phyloP scores from a whole-genome alignment of 2,888 invertebrate genomes.

The Laothoe populi region DNA sequence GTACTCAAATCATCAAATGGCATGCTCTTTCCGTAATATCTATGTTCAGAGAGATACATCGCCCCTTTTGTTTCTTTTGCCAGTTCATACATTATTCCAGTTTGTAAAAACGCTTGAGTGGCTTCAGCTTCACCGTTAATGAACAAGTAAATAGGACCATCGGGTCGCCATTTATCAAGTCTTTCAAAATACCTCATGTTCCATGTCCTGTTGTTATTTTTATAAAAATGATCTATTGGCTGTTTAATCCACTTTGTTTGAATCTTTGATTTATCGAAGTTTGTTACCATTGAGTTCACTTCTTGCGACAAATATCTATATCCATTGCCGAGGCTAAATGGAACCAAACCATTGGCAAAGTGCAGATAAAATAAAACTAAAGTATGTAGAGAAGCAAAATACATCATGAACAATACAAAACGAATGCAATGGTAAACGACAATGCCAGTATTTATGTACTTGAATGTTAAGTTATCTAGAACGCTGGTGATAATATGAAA shows the following conservation, averaged over 20 bases:
- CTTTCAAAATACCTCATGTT: slow-evolving; percentile 71
- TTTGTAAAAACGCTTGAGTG: slow-evolving; percentile 53
- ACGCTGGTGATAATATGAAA: slow-evolving; percentile 6
- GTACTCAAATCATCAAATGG: slow-evolving; percentile 58
- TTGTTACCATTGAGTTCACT: slow-evolving; percentile 39
- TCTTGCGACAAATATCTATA: slow-evolving; percentile 55
- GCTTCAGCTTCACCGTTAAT: slow-evolving; percentile 68
- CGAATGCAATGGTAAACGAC: background rate
- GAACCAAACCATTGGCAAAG: slow-evolving; percentile 45
- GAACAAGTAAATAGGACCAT: slow-evolving; percentile 67
- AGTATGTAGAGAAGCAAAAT: slow-evolving; percentile 38
- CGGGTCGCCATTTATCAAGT: slow-evolving; percentile 57
- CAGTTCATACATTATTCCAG: slow-evolving; percentile 65
- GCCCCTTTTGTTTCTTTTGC: slow-evolving; percentile 74
- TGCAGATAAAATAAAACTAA: slow-evolving; percentile 41
- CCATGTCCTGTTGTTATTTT: slow-evolving; percentile 58
- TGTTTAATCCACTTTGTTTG: slow-evolving; percentile 62
- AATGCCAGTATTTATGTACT: slow-evolving; percentile 12
- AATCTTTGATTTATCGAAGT: slow-evolving; percentile 42
- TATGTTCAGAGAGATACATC: slow-evolving; percentile 68
- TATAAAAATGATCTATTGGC: slow-evolving; percentile 68
- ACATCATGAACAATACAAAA: slow-evolving; percentile 34
- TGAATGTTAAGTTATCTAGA: slow-evolving; percentile 17
- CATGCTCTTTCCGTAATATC: slow-evolving; percentile 73
- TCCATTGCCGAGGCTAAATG: slow-evolving; percentile 49